phyloP scores from a whole-genome alignment of 23 tunicate species.

The Trididemnum nubilum region DNA sequence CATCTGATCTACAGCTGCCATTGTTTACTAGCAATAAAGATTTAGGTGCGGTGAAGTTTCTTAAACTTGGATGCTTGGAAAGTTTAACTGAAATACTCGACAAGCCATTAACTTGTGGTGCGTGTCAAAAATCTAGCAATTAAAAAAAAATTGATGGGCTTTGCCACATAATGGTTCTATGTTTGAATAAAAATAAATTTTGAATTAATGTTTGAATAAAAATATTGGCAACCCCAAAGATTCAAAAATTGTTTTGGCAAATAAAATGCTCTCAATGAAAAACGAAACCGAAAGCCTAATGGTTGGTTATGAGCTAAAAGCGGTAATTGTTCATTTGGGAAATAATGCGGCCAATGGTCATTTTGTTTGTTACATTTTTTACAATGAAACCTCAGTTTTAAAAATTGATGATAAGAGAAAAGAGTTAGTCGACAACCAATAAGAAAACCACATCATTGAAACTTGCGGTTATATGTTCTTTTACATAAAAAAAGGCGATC shows the following conservation, averaged over 20 bases:
- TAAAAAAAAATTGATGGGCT: not conserved
- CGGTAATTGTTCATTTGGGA: not conserved
- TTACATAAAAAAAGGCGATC: not conserved
- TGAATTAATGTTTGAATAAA: not conserved
- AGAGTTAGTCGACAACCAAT: not conserved
- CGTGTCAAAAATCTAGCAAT: not conserved
- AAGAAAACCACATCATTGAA: not conserved
- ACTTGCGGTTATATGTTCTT: not conserved
- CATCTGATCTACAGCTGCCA: not conserved
- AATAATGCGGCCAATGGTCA: not conserved
- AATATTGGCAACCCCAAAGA: not conserved
- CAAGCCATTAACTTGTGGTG: not conserved
- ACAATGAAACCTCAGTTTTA: too few relatives aligned
- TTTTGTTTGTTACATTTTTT: not conserved
- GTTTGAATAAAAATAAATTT: too few relatives aligned
- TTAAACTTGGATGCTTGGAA: not conserved
- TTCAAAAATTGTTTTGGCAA: not conserved
- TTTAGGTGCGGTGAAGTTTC: not conserved
- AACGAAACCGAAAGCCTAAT: not conserved
- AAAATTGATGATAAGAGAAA: not conserved
- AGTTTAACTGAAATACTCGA: not conserved
- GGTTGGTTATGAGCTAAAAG: not conserved
- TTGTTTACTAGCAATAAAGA: not conserved
- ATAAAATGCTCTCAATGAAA: not conserved
- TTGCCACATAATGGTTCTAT: not conserved